Evolutionary conservation across 92 coral and sea anemone species (phyloP).

Genomic region (Epizoanthus illoricatus): DNA sequence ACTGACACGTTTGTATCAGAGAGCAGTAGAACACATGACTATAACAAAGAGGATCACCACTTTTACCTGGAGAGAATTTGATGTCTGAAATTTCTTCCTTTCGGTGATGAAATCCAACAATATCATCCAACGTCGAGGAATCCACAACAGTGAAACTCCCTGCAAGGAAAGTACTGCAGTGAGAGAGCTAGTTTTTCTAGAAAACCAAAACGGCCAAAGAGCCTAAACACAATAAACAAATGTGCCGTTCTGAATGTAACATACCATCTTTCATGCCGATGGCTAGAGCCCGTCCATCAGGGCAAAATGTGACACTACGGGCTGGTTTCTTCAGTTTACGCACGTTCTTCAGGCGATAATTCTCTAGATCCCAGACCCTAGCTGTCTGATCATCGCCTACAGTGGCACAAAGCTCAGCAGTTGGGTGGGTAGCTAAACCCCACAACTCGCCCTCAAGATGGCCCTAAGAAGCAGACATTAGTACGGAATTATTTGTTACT

Average conservation of each 20-base stretch:
- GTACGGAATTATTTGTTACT: not conserved
- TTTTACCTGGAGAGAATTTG: conserved; percentile 89
- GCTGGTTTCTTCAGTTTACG: conserved; percentile 92
- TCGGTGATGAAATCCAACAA: conserved; percentile 92
- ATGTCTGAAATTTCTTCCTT: conserved; percentile 97
- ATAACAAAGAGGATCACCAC: not conserved
- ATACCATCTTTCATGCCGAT: conserved; percentile 93
- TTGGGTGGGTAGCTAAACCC: conserved; percentile 96
- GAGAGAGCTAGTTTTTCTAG: not conserved
- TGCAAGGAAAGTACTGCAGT: conserved; percentile 1
- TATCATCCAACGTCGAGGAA: conserved; percentile 81
- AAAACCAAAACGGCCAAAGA: not conserved
- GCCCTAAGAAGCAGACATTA: conserved; percentile 56
- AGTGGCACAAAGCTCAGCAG: conserved; percentile 82
- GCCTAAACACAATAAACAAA: not conserved
- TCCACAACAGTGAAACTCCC: conserved; percentile 86
- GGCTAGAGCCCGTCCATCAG: conserved; percentile 97
- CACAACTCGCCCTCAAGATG: conserved; percentile 96
- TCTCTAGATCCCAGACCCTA: conserved; percentile 89
- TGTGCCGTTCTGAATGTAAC: conserved; percentile 8
- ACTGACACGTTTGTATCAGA: no score
- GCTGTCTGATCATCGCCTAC: conserved; percentile 95
- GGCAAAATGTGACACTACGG: conserved; percentile 86
- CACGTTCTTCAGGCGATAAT: conserved; percentile 79
- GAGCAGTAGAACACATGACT: no score